Percentiles rank a stretch among this genome's conserved stretches.
phyloP scores from a whole-genome alignment of 2,797 vertebrate genomes.

The Hapalemur alaotrensis region DNA sequence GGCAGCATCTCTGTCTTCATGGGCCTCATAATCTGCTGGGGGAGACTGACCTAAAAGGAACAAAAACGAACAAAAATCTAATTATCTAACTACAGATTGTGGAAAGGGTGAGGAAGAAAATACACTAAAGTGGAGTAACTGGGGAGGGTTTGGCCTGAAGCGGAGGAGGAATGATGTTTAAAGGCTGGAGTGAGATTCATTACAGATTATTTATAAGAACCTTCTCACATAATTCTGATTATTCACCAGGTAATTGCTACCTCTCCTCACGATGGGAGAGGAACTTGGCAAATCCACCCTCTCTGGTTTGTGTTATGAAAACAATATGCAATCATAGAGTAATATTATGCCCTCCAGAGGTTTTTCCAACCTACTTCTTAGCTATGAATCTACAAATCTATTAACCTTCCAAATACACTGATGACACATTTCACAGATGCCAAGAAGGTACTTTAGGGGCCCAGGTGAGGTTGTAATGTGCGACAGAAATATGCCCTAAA shows the following conservation, averaged over 20 bases:
- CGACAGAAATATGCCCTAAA: constrained; percentile 48
- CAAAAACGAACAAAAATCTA: neutral
- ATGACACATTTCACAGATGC: neutral
- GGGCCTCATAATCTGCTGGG: neutral
- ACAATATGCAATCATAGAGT: neutral
- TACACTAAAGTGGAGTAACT: neutral
- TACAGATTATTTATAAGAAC: neutral
- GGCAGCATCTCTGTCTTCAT: neutral
- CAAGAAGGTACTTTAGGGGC: neutral
- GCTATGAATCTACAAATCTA: neutral
- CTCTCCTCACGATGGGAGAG: neutral
- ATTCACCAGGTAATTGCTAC: neutral
- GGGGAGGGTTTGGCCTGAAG: neutral
- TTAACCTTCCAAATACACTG: neutral
- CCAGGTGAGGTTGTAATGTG: neutral
- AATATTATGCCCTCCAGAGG: neutral
- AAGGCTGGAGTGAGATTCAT: neutral
- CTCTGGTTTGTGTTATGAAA: neutral
- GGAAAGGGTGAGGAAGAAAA: neutral
- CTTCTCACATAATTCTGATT: neutral
- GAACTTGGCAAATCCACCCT: neutral
- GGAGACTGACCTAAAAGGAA: constrained; percentile 3
- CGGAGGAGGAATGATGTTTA: neutral
- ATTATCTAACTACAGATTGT: neutral
- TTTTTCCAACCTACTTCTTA: neutral